Evolutionary conservation across 2,888 invertebrate species (phyloP).

Genomic region (Scelioninae gen. 1): DNA sequence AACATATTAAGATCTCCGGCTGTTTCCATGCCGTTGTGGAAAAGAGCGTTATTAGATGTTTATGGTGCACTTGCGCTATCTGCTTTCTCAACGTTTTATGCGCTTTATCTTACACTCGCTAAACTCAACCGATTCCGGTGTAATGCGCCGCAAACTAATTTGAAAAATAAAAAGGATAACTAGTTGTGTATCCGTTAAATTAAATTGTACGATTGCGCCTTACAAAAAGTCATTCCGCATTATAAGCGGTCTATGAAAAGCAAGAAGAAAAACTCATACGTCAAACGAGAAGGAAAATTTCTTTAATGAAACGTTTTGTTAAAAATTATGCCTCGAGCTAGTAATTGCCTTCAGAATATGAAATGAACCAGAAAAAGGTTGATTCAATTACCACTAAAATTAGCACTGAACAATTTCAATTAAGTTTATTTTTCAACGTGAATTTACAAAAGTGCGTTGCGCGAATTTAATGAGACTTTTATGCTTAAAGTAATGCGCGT

Average conservation of each 20-base stretch:
- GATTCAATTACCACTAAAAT: background rate
- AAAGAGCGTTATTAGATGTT: conserved; percentile 76
- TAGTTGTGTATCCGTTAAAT: conserved; percentile 3
- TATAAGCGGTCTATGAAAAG: background rate
- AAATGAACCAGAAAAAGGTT: background rate
- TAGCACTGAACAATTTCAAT: background rate
- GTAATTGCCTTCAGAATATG: conserved; percentile 6
- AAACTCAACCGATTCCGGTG: conserved; percentile 15
- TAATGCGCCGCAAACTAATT: conserved; percentile 15
- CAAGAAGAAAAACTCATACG: background rate
- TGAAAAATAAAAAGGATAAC: conserved; percentile 9
- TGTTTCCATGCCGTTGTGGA: conserved; percentile 76
- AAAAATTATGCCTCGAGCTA: background rate
- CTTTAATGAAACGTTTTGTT: conserved; percentile 3
- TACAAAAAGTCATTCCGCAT: background rate
- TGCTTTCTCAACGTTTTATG: conserved; percentile 11
- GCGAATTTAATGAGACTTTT: conserved; percentile 1
- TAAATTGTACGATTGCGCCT: background rate
- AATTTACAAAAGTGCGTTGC: background rate
- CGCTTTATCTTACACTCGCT: conserved; percentile 3
- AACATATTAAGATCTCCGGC: conserved; percentile 74
- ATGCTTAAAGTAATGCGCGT: background rate
- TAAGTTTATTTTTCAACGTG: background rate
- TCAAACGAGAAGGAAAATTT: background rate
- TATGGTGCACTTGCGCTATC: conserved; percentile 65